Evolutionary conservation across 2,113 vertebrate genomes (phyloP).

Genomic region (Xiphophorus maculatus): DNA sequence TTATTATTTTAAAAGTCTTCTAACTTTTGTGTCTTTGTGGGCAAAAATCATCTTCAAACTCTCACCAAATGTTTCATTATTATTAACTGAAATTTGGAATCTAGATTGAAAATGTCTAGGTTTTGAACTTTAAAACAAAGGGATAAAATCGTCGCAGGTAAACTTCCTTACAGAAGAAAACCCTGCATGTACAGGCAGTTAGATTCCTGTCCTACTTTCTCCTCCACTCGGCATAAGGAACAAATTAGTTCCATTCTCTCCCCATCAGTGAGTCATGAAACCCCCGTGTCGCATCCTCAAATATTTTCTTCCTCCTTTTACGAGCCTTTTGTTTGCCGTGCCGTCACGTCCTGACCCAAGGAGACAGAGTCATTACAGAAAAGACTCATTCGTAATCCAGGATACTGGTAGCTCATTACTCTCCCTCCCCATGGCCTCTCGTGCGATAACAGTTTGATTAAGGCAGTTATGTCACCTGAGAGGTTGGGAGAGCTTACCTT

Average conservation of each 20-base stretch:
- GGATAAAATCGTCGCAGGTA: not conserved
- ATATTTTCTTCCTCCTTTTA: slow-evolving; percentile 5
- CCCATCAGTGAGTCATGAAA: slow-evolving; percentile 12
- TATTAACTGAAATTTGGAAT: too few relatives aligned
- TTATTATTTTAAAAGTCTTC: too few relatives aligned
- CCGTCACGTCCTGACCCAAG: slow-evolving; percentile 49
- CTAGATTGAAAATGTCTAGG: too few relatives aligned
- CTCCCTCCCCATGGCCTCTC: slow-evolving; percentile 62
- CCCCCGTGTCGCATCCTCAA: not conserved
- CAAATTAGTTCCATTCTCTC: not conserved
- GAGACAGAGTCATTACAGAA: slow-evolving; percentile 61
- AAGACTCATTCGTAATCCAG: slow-evolving; percentile 72
- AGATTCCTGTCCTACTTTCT: slow-evolving; percentile 7
- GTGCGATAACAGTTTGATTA: slow-evolving; percentile 78
- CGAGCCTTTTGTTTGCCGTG: slow-evolving; percentile 34
- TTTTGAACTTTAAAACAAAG: not conserved
- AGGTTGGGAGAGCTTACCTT: slow-evolving; percentile 69
- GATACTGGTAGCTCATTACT: slow-evolving; percentile 76
- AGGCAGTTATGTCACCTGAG: slow-evolving; percentile 73
- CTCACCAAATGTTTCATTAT: too few relatives aligned
- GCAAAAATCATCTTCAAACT: too few relatives aligned
- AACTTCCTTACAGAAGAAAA: not conserved
- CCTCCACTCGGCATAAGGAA: not conserved
- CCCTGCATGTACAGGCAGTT: not conserved
- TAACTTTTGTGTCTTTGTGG: too few relatives aligned